phyloP scores from a whole-genome alignment of 2,113 vertebrate species.

The Neolamprologus cancellatus region DNA sequence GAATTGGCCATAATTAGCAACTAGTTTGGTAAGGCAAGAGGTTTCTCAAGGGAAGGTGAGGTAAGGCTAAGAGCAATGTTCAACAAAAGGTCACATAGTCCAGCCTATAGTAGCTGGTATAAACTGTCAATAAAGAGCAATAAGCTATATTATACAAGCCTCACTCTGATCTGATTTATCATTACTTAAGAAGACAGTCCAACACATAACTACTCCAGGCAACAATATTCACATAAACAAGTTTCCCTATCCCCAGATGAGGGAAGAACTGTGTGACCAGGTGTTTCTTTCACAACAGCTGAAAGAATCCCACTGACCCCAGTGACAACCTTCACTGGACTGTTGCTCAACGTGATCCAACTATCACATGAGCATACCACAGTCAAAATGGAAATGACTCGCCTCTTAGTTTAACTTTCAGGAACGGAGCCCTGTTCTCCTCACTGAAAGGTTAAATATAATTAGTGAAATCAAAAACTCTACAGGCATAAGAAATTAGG shows the following conservation, averaged over 20 bases:
- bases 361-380: slow-evolving; percentile 61
- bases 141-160: neutral
- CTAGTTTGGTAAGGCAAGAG: neutral
- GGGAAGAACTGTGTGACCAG: neutral
- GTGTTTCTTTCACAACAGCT: slow-evolving; percentile 1
- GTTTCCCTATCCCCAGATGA: neutral
- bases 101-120: neutral
- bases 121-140: neutral
- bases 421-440: slow-evolving; percentile 5
- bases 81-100: neutral
- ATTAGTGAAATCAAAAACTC: slow-evolving; percentile 31
- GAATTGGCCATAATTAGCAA: neutral
- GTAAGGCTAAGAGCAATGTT: neutral
- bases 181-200: neutral
- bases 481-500: neutral
- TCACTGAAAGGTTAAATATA: slow-evolving; percentile 21
- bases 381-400: slow-evolving; percentile 56
- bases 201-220: neutral
- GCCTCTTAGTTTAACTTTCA: slow-evolving; percentile 40
- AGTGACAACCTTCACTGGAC: neutral
- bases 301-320: neutral
- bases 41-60: neutral
- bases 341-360: slow-evolving; percentile 42
- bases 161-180: neutral
- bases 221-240: neutral